These are phyloP conservation scores for Mercenaria mercenaria DNA, from an alignment of 1,140 invertebrate genomes.

Conservation along the genomic window DNA sequence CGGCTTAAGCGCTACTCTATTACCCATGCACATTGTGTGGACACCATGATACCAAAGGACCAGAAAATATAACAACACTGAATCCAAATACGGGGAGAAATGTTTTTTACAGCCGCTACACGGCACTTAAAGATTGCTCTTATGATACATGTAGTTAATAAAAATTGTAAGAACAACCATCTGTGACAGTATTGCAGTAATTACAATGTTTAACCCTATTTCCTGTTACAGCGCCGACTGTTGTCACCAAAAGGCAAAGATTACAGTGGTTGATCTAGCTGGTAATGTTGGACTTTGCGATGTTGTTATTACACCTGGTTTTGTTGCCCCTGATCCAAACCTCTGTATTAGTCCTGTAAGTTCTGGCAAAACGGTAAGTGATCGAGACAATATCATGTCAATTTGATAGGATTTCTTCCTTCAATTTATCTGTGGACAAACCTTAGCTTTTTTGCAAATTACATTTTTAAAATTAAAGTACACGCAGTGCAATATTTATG, in stretches of 20 bases:
- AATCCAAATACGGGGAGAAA: too few relatives aligned
- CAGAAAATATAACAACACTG: too few relatives aligned
- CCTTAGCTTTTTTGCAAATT: background rate
- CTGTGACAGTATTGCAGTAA: too few relatives aligned
- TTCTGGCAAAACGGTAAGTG: background rate
- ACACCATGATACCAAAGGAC: too few relatives aligned
- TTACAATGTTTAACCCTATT: too few relatives aligned
- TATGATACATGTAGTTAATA: too few relatives aligned
- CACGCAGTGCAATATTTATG: background rate
- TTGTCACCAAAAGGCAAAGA: slow-evolving; percentile 50
- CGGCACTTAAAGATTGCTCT: too few relatives aligned
- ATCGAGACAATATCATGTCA: too few relatives aligned
- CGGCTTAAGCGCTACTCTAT: too few relatives aligned
- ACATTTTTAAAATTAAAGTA: background rate
- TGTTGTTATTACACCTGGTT: slow-evolving; percentile 21
- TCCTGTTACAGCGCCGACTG: slow-evolving; percentile 44
- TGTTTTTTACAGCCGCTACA: too few relatives aligned
- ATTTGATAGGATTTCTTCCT: background rate
- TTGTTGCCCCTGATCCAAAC: slow-evolving; percentile 43
- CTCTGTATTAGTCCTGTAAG: background rate
- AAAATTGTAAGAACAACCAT: too few relatives aligned
- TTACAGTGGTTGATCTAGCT: slow-evolving; percentile 40
- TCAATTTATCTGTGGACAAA: background rate
- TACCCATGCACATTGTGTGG: too few relatives aligned
- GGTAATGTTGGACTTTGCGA: slow-evolving; percentile 46